Percentiles rank a stretch among this genome's conserved stretches.
phyloP scores from a whole-genome alignment of 2,113 vertebrate species.

The Peromyscus polionotus region DNA sequence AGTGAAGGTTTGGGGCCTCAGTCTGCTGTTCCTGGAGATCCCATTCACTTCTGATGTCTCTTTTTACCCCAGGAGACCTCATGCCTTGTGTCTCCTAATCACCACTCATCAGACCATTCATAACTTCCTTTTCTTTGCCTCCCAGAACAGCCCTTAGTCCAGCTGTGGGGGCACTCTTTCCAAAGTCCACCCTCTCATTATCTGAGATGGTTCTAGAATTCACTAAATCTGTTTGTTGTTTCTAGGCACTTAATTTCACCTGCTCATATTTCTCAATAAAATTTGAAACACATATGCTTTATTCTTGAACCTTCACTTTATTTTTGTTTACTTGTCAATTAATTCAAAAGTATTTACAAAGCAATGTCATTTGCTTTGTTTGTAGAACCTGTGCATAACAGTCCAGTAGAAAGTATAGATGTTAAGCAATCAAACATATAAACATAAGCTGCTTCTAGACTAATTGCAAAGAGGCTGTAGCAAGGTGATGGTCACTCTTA shows the following conservation, averaged over 20 bases:
- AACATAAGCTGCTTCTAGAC: not conserved
- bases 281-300: not conserved
- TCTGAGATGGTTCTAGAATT: not conserved
- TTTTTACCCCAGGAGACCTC: not conserved
- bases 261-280: not conserved
- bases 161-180: not conserved
- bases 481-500: not conserved
- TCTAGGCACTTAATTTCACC: not conserved
- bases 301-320: not conserved
- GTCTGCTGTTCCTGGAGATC: not conserved
- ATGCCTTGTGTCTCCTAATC: not conserved
- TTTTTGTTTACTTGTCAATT: not conserved
- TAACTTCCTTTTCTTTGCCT: not conserved
- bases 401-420: too few relatives aligned
- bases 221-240: not conserved
- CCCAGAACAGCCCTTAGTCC: not conserved
- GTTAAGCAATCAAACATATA: not conserved
- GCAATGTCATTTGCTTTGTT: not conserved
- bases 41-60: not conserved
- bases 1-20: not conserved
- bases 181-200: not conserved
- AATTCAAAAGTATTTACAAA: conserved; percentile 32
- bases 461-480: not conserved
- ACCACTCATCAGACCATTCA: not conserved
- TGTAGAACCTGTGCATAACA: not conserved